Conservation (phyloP, 2,113 vertebrate species). For the Cebus imitator region DNA sequence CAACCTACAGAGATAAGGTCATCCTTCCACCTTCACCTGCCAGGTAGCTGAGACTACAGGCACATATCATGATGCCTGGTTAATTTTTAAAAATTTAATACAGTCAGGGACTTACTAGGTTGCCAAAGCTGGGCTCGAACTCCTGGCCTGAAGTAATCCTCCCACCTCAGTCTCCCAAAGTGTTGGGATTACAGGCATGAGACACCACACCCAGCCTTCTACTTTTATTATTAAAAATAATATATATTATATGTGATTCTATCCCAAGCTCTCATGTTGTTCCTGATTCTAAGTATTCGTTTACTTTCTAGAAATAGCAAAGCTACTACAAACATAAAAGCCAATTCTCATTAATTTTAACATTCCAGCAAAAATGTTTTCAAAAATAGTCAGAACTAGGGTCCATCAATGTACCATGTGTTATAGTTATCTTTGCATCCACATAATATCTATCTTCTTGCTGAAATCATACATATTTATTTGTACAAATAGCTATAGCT, state of each 20-base stretch:
- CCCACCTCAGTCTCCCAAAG: too few species aligned
- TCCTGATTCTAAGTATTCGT: neutral
- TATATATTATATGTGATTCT: neutral
- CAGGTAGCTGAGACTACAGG: too few species aligned
- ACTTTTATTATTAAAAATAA: slow-evolving; percentile 6
- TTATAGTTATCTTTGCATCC: neutral
- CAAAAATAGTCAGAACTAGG: neutral
- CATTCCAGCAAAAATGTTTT: neutral
- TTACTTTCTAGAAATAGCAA: neutral
- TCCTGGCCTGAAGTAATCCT: too few species aligned
- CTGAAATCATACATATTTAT: neutral
- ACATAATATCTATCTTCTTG: neutral
- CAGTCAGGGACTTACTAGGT: too few species aligned
- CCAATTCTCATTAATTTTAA: neutral
- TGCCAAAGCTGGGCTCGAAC: too few species aligned
- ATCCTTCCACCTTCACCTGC: too few species aligned
- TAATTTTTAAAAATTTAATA: too few species aligned
- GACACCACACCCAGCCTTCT: neutral
- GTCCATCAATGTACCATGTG: neutral
- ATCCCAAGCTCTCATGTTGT: neutral
- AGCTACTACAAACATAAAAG: neutral
- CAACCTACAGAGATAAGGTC: too few species aligned
- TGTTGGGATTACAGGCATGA: too few species aligned
- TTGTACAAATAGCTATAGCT: neutral
- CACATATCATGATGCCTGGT: too few species aligned